Base-by-base conservation (phyloP, 2,797 vertebrate genomes). In the Lagodon rhomboides region DNA sequence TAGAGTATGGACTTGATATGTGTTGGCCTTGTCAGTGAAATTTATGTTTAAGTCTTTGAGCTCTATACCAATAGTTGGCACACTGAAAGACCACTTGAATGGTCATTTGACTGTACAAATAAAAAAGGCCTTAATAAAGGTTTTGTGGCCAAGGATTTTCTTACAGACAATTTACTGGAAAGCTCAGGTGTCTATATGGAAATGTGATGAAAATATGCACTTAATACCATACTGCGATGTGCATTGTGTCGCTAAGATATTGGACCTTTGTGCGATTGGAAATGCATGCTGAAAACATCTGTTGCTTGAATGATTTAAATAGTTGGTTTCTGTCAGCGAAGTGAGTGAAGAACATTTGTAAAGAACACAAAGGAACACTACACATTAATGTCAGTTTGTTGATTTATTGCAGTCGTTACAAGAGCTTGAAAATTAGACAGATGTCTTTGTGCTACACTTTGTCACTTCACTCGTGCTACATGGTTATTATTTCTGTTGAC, bases 131-230 rank as follows among this genome's bases (percentile, higher is more conserved):
- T 58, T 43, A 43, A 76, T 73, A 53, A 53, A 76, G 23, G 50
- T 77, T 79, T 38, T 80, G 34, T 47, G 68, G 51, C 47, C 30
- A 30, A 65, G 47, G 16, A 74, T 71, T 27, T 17, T 77, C 34
- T 75, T 63, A 64, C 46, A 60, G 12, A 67, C 12, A 41, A 50
- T 89, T 84, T 83, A 80, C 25, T 66, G 30, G 44, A 61, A 18
- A 55, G 64, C 59, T 82, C 56, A 66, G 41, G 41, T 78, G 50
- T 22, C 5, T 63, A 72, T 87, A 78, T 83, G 74, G 83, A 84
- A 86, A 80, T 84, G 46, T 63, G 84, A 84, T 90, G 25, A 86
- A 85, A 91, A 81, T 81, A 34, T 75, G 76, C 18, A 44, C 61
- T 72, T 56, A 46, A 84, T 79, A 69, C 69, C 50, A n/a, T 63